Evolutionary conservation across 2,888 invertebrate species (phyloP).

Genomic region (Oscheius sp.): DNA sequence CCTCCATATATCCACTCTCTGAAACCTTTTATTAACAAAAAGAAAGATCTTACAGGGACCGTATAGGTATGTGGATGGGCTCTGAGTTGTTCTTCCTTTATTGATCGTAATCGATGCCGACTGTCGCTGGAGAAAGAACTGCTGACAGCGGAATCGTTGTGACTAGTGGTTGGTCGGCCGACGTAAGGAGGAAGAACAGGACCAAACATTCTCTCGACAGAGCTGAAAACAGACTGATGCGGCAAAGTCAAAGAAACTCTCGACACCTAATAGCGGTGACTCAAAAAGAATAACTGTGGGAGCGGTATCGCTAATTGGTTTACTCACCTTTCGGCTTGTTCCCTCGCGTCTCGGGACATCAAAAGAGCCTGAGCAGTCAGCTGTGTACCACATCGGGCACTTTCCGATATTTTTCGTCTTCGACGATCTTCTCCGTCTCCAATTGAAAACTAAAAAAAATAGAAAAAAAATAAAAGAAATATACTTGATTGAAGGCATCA

Average conservation of each 20-base stretch:
- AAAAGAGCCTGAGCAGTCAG: slow-evolving; percentile 55
- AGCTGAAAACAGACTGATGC: slow-evolving; percentile 36
- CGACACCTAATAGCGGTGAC: not conserved
- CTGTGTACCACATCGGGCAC: slow-evolving; percentile 24
- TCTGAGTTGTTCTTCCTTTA: slow-evolving; percentile 51
- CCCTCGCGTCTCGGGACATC: slow-evolving; percentile 55
- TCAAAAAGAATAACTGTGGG: slow-evolving; percentile 4
- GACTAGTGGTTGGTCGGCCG: slow-evolving; percentile 62
- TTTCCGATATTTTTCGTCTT: not conserved
- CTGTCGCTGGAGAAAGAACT: slow-evolving; percentile 63
- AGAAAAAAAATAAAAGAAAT: not conserved
- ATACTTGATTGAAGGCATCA: slow-evolving; percentile 59
- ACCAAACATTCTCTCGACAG: slow-evolving; percentile 59
- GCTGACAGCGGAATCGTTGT: slow-evolving; percentile 65
- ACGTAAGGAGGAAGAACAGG: slow-evolving; percentile 57
- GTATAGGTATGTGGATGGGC: slow-evolving; percentile 45
- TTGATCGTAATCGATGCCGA: slow-evolving; percentile 32
- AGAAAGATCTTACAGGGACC: slow-evolving; percentile 39
- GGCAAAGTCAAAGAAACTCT: no score
- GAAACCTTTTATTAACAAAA: slow-evolving; percentile 3
- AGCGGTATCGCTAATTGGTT: not conserved
- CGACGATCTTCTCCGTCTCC: slow-evolving; percentile 7
- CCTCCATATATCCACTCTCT: slow-evolving; percentile 44
- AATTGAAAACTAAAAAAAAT: not conserved
- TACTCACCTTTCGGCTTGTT: slow-evolving; percentile 31